A percentile compares a stretch with the other conserved stretches of the same genome.
These are phyloP conservation scores for Ardeotis arabs DNA, from an alignment of 2,113 vertebrate genomes.

Conservation along the genomic window DNA sequence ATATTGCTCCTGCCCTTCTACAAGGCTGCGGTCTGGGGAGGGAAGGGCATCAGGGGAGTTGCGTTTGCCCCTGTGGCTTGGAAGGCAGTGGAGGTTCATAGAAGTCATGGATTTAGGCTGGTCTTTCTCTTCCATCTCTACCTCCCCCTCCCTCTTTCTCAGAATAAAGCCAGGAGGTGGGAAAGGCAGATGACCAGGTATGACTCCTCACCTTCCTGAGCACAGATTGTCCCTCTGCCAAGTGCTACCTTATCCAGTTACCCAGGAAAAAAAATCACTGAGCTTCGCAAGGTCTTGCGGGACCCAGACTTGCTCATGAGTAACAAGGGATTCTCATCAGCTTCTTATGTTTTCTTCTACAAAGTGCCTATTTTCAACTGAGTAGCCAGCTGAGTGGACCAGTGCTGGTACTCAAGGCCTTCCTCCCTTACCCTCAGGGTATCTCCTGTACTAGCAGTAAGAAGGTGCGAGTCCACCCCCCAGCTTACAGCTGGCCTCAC, in stretches of 20 bases:
- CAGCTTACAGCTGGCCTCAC: accelerated
- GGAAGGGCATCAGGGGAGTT: background rate
- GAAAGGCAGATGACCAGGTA: background rate
- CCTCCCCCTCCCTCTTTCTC: background rate
- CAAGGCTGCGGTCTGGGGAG: background rate
- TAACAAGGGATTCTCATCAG: background rate
- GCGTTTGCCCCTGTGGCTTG: background rate
- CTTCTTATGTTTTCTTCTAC: background rate
- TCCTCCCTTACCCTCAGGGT: background rate
- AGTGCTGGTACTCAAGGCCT: background rate
- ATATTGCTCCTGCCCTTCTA: background rate
- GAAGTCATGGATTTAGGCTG: background rate
- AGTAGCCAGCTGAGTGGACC: background rate
- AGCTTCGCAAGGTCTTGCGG: background rate
- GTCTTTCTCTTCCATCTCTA: background rate
- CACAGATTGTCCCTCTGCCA: background rate
- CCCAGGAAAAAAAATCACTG: background rate
- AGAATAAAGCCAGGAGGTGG: background rate
- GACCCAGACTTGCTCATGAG: background rate
- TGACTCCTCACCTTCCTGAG: background rate
- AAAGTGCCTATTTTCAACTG: background rate
- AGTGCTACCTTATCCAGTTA: background rate
- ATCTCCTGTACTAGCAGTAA: background rate
- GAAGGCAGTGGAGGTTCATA: background rate
- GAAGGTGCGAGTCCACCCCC: background rate